These are phyloP conservation scores for Myripristis jacobus DNA, from an alignment of 2,797 vertebrate genomes.

Conservation along the genomic window DNA sequence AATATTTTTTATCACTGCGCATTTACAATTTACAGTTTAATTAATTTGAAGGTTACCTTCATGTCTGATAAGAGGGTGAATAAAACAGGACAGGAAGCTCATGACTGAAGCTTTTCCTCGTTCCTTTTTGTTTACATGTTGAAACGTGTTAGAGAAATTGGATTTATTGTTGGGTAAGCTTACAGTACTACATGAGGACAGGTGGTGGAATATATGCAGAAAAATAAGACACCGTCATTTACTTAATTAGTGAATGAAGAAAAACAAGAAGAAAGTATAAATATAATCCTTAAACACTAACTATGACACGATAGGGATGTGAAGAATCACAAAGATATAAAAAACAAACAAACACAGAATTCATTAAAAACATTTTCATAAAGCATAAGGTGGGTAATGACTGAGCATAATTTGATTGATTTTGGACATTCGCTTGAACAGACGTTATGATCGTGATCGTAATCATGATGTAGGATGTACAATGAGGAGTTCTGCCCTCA, in stretches of 20 bases:
- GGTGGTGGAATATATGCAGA: neutral
- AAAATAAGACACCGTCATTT: too few relatives aligned
- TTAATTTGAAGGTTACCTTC: slow-evolving; percentile 29
- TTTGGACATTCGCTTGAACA: neutral
- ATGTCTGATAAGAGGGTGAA: slow-evolving; percentile 48
- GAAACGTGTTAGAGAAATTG: slow-evolving; percentile 9
- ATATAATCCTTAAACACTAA: slow-evolving; percentile 7
- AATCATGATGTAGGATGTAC: slow-evolving; percentile 49
- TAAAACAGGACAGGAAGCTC: slow-evolving; percentile 19
- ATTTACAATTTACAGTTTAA: slow-evolving; percentile 22
- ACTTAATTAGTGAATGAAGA: too few relatives aligned
- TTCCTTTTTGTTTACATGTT: slow-evolving; percentile 18
- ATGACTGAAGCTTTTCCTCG: too few relatives aligned
- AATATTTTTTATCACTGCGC: slow-evolving; percentile 7
- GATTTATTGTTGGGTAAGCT: slow-evolving; percentile 5
- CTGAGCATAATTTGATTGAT: slow-evolving; percentile 10
- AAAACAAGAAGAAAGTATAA: slow-evolving; percentile 1
- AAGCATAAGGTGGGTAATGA: slow-evolving; percentile 13
- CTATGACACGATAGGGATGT: neutral
- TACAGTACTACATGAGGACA: neutral
- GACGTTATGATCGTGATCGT: too few relatives aligned
- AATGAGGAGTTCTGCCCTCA: slow-evolving; percentile 53
- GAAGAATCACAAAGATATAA: neutral
- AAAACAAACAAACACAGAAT: slow-evolving; percentile 15
- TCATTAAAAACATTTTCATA: slow-evolving; percentile 23